Percentiles rank a stretch among this genome's conserved stretches.
These are phyloP conservation scores for Alectura lathami DNA, from an alignment of 2,113 vertebrate genomes.

Conservation along the genomic window DNA sequence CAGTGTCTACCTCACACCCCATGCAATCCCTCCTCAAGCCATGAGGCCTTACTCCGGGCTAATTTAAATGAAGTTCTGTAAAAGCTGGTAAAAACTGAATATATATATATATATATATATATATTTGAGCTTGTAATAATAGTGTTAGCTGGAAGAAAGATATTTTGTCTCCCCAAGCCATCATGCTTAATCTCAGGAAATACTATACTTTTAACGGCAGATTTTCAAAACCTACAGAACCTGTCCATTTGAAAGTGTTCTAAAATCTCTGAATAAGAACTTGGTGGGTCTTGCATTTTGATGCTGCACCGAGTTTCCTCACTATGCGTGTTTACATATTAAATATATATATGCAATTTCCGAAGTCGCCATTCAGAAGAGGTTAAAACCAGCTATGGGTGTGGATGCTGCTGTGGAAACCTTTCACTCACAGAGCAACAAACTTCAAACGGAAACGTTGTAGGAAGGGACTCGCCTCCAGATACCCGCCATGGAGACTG, in stretches of 20 bases:
- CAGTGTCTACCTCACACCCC: not conserved
- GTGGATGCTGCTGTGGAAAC: not conserved
- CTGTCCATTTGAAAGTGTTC: not conserved
- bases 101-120: too few species aligned
- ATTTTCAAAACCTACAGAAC: not conserved
- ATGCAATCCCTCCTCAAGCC: not conserved
- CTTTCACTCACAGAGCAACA: not conserved
- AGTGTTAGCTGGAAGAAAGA: not conserved
- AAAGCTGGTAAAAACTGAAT: not conserved
- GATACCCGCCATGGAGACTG: not conserved
- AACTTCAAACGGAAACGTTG: not conserved
- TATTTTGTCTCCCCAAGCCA: not conserved
- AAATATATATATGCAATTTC: not conserved
- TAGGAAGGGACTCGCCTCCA: constrained; percentile 23
- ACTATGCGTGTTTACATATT: too few species aligned
- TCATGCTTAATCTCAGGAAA: not conserved
- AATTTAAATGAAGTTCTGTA: not conserved
- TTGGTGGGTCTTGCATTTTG: not conserved
- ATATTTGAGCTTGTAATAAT: not conserved
- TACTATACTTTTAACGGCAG: not conserved
- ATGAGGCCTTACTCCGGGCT: not conserved
- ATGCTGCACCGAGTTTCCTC: too few species aligned
- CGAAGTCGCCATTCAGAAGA: rapidly evolving
- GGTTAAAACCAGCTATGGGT: not conserved
- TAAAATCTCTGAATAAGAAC: not conserved